Evolutionary conservation across 1,140 invertebrate species (phyloP), one percentile per base, ranked within the genome.

Genomic region (Drosophila sp.): DNA sequence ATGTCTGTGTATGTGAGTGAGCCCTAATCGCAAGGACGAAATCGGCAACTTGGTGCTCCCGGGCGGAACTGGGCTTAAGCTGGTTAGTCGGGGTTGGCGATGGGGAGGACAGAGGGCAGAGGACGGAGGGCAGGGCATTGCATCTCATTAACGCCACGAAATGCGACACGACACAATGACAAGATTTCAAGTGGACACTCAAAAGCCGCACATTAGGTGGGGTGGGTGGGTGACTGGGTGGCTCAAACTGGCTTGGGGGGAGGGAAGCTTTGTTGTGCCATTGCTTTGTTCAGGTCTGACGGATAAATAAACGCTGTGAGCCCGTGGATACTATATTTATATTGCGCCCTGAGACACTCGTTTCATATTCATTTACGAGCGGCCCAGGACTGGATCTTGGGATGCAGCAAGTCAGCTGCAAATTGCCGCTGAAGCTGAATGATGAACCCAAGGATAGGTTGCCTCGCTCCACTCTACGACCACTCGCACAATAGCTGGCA

Each of bases 81-180:
- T 47, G 6, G 44, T 25, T 23, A 32, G 17, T 35, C 35, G 35
- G 56, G 30, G 32, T 17, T 58, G 4, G 32, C 32, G 10, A 33
- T 58, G 8, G 27, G 70, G 60, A 66, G 50, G 47, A 41, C 29
- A 30, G 11, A 63, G n/a, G 17, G 17, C 17, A 17, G 17, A 17
- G 17, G 17, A 17, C 17, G 17, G 17, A 7, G 27, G n/a, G n/a
- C 33, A 38, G 17, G 41, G 40, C 54, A 50, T 8, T 50, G 79
- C 68, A 78, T 60, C 84, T 87, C 84, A 87, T 87, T 89, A 87
- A 74, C 83, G 76, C 76, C 57, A 57, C 66, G 66, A 81, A 84
- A 84, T 65, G 63, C 44, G 71, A 77, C 71, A 87, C 66, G 68
- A 79, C 80, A 87, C 76, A 87, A 84, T 89, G 60, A 72, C 50